Conservation (phyloP, 2,888 invertebrate species). For the Crioceris asparagi region DNA sequence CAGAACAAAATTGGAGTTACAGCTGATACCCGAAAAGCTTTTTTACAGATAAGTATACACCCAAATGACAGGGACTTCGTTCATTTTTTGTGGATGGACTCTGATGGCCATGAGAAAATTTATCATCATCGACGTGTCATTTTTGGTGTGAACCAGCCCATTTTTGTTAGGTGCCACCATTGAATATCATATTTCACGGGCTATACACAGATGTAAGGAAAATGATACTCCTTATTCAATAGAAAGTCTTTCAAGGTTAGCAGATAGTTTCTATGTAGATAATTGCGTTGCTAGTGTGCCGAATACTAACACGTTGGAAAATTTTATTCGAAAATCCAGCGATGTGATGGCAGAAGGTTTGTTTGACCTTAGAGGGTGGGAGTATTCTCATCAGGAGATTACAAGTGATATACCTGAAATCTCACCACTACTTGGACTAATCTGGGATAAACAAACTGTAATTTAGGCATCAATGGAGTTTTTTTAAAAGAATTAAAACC, state of each 20-base stretch:
- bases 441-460: too few relatives aligned
- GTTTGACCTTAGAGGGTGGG: constrained; percentile 12
- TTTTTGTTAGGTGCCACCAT: constrained; percentile 15
- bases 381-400: constrained; percentile 1
- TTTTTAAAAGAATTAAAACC: too few relatives aligned
- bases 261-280: constrained; percentile 11
- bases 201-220: too few relatives aligned
- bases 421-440: constrained; percentile 8
- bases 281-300: constrained; percentile 11
- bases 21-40: constrained; percentile 24
- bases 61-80: constrained; percentile 27
- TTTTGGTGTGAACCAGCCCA: constrained; percentile 13
- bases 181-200: constrained; percentile 8
- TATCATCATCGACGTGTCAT: constrained; percentile 13
- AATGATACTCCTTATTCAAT: not conserved
- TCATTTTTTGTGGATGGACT: constrained; percentile 21
- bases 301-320: constrained; percentile 1
- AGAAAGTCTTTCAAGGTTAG: constrained; percentile 4
- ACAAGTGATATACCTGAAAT: not conserved
- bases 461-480: too few relatives aligned
- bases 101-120: constrained; percentile 8
- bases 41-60: constrained; percentile 29
- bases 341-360: constrained; percentile 6
- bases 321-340: constrained; percentile 7
- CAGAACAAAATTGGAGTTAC: constrained; percentile 16